Evolutionary conservation across 23 tunicate genomes (phyloP).

Genomic region (Clavelina lepadiformis): DNA sequence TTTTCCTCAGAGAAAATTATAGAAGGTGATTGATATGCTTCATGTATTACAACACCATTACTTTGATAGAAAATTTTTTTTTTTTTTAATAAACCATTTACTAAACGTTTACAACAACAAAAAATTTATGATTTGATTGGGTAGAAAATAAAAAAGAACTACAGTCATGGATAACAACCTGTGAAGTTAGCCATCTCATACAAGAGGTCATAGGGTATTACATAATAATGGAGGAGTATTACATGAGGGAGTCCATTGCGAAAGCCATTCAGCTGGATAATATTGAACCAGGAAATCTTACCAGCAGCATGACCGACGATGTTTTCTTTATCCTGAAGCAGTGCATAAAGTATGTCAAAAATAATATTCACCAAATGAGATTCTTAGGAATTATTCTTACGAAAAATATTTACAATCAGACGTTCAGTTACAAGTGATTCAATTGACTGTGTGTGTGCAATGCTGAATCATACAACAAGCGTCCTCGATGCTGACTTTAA

Average conservation of each 20-base stretch:
- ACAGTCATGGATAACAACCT: slow-evolving; percentile 58
- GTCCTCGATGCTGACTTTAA: slow-evolving; percentile 72
- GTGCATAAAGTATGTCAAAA: slow-evolving; percentile 75
- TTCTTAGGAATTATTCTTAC: too few species aligned
- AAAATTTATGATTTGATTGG: background rate
- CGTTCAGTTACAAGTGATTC: slow-evolving; percentile 76
- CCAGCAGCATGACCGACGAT: slow-evolving; percentile 88
- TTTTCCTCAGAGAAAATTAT: slow-evolving; percentile 61
- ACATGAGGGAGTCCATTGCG: slow-evolving; percentile 85
- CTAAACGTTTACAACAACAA: background rate
- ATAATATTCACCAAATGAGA: too few species aligned
- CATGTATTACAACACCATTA: background rate
- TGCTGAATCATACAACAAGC: slow-evolving; percentile 79
- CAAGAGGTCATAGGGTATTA: slow-evolving; percentile 85
- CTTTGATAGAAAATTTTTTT: background rate
- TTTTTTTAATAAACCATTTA: background rate
- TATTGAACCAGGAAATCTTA: slow-evolving; percentile 43
- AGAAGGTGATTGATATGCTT: slow-evolving; percentile 1
- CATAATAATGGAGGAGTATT: slow-evolving; percentile 94
- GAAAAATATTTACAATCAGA: too few species aligned
- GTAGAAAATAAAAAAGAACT: slow-evolving; percentile 55
- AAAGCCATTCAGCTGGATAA: slow-evolving; percentile 82
- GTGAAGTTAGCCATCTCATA: slow-evolving; percentile 56
- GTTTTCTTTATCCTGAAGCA: slow-evolving; percentile 79
- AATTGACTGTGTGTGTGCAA: slow-evolving; percentile 94